phyloP scores from a whole-genome alignment of 2,797 vertebrate genomes.

The Rhinogobio ventralis region DNA sequence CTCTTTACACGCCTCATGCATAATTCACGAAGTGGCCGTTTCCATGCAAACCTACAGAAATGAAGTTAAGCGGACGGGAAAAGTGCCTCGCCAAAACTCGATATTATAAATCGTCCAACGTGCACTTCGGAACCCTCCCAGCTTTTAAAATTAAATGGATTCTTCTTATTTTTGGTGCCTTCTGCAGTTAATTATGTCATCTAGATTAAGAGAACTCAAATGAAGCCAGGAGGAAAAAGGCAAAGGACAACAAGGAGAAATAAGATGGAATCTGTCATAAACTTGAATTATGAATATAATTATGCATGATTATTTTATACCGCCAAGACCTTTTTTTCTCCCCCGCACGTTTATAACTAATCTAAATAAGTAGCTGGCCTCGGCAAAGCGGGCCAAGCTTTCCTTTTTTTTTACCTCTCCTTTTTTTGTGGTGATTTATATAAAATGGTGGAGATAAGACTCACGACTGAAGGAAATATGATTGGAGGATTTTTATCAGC shows the following conservation, averaged over 20 bases:
- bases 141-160: constrained; percentile 71
- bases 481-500: constrained; percentile 99
- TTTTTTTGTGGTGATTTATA: constrained; percentile 95
- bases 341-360: constrained; percentile 98
- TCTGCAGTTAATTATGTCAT: constrained; percentile 93
- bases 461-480: constrained; percentile 99
- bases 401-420: constrained; percentile 48
- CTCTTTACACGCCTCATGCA: constrained; percentile 59
- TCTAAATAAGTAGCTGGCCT: constrained; percentile 99
- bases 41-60: constrained; percentile 63
- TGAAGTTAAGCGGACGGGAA: constrained; percentile 53
- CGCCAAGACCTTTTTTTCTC: constrained; percentile 93
- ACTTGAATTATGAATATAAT: constrained; percentile 99
- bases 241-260: constrained; percentile 97
- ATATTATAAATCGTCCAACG: constrained; percentile 63
- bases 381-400: constrained; percentile 88
- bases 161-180: constrained; percentile 84
- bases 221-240: constrained; percentile 89
- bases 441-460: constrained; percentile 99
- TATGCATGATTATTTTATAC: constrained; percentile 99
- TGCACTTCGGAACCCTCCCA: constrained; percentile 64
- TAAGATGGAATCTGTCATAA: constrained; percentile 99
- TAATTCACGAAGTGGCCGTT: constrained; percentile 66
- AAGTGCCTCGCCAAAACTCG: constrained; percentile 66
- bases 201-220: constrained; percentile 93